phyloP scores from a whole-genome alignment of 1,140 invertebrate genomes.

The Orussus abietinus region DNA sequence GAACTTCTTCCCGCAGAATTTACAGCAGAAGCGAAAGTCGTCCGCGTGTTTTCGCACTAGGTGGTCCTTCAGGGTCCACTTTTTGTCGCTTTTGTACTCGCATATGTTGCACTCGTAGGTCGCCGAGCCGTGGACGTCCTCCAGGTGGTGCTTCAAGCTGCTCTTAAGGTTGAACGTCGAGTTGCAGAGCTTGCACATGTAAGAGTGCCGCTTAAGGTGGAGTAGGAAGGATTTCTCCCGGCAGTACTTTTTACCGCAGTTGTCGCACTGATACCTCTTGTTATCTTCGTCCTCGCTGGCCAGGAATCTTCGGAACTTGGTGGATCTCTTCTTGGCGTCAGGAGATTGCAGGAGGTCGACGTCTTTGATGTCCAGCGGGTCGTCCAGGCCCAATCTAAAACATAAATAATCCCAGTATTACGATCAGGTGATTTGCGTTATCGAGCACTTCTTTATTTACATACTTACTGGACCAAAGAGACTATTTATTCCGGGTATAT shows the following conservation, averaged over 20 bases:
- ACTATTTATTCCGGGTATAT: too few relatives aligned
- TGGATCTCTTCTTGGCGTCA: too few relatives aligned
- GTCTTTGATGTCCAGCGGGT: too few relatives aligned
- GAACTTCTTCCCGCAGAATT: conserved; percentile 4
- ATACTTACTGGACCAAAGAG: too few relatives aligned
- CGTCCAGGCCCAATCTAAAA: too few relatives aligned
- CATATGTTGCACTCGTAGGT: conserved; percentile 11
- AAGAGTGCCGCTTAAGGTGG: conserved; percentile 29
- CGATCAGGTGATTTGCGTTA: neutral
- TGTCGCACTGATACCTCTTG: conserved; percentile 37
- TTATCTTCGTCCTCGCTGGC: too few relatives aligned
- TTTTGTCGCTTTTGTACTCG: conserved; percentile 42
- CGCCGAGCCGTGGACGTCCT: conserved; percentile 19
- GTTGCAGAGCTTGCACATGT: conserved; percentile 33
- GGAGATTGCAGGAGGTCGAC: too few relatives aligned
- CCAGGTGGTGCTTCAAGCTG: conserved; percentile 23
- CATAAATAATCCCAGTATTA: neutral
- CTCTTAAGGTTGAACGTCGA: conserved; percentile 22
- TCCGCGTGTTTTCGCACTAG: conserved; percentile 25
- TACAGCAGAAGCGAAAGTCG: conserved; percentile 3
- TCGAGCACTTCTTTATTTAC: neutral
- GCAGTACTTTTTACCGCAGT: conserved; percentile 51
- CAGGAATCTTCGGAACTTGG: too few relatives aligned
- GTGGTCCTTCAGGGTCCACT: conserved; percentile 53
- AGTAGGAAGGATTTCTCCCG: conserved; percentile 36